These are phyloP conservation scores for Raja brachyura DNA, from an alignment of 2,113 vertebrate genomes.

Conservation along the genomic window DNA sequence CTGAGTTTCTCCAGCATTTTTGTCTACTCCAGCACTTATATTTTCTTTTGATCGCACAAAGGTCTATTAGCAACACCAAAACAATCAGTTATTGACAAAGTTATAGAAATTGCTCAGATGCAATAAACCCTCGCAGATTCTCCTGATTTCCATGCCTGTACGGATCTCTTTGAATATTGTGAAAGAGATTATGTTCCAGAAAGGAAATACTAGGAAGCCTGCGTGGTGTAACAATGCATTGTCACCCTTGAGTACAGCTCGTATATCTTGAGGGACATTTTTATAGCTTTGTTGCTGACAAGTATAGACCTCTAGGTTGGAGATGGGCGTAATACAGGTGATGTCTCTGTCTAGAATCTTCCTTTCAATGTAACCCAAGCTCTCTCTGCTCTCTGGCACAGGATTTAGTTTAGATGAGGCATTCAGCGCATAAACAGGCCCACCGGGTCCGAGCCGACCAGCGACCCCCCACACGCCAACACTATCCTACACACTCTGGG, in stretches of 20 bases:
- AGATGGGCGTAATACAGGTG: neutral
- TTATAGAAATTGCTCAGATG: neutral
- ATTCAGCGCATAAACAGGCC: too few relatives aligned
- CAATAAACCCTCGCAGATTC: neutral
- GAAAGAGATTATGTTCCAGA: neutral
- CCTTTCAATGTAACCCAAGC: too few relatives aligned
- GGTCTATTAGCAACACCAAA: neutral
- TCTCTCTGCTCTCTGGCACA: too few relatives aligned
- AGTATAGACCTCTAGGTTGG: neutral
- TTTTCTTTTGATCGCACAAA: neutral
- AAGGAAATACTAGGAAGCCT: neutral
- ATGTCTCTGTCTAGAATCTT: neutral
- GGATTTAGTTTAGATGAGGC: too few relatives aligned
- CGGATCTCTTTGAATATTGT: neutral
- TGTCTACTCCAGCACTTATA: too few relatives aligned
- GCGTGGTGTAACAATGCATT: neutral
- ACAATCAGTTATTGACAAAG: neutral
- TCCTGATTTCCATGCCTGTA: neutral
- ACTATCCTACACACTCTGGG: too few relatives aligned
- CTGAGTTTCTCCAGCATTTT: too few relatives aligned
- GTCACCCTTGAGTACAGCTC: neutral
- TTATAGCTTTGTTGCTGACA: neutral
- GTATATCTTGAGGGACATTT: neutral
- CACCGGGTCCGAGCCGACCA: too few relatives aligned
- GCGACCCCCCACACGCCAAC: too few relatives aligned